Evolutionary conservation across 1,140 invertebrate genomes (phyloP).

Genomic region (Agrypnia vestita): DNA sequence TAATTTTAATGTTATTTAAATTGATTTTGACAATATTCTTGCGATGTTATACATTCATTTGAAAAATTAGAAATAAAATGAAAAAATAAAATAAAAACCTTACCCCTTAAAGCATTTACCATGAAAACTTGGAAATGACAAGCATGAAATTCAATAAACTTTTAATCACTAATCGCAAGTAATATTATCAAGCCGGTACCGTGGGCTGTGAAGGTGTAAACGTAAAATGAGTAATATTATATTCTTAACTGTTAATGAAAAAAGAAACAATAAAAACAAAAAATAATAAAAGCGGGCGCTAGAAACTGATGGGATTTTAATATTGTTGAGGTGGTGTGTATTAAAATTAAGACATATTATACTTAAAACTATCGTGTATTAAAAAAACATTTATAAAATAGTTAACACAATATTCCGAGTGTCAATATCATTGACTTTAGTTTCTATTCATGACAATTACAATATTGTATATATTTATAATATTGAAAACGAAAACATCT

Average conservation of each 20-base stretch:
- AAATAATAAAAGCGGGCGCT: background rate
- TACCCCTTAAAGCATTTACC: too few species aligned
- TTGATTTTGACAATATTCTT: too few species aligned
- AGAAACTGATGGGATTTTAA: conserved; percentile 31
- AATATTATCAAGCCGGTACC: too few species aligned
- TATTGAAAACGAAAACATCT: conserved; percentile 46
- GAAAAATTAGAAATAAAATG: too few species aligned
- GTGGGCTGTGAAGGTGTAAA: too few species aligned
- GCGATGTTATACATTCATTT: too few species aligned
- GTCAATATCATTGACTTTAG: conserved; percentile 49
- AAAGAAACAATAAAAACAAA: background rate
- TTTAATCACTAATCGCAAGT: too few species aligned
- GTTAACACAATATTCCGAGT: conserved; percentile 54
- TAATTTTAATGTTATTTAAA: too few species aligned
- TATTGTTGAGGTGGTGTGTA: conserved; percentile 27
- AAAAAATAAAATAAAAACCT: too few species aligned
- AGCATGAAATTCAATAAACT: too few species aligned
- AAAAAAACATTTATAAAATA: conserved; percentile 59
- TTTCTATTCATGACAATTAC: conserved; percentile 48
- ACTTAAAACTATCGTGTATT: conserved; percentile 56
- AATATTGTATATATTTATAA: conserved; percentile 48
- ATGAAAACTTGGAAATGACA: too few species aligned
- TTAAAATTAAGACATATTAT: conserved; percentile 47
- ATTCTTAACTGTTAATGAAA: background rate
- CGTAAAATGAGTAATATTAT: too few species aligned